Percentiles rank a stretch among this genome's conserved stretches.
These are phyloP conservation scores for Drosophila engyochracea DNA, from an alignment of 2,888 invertebrate species.

Conservation along the genomic window DNA sequence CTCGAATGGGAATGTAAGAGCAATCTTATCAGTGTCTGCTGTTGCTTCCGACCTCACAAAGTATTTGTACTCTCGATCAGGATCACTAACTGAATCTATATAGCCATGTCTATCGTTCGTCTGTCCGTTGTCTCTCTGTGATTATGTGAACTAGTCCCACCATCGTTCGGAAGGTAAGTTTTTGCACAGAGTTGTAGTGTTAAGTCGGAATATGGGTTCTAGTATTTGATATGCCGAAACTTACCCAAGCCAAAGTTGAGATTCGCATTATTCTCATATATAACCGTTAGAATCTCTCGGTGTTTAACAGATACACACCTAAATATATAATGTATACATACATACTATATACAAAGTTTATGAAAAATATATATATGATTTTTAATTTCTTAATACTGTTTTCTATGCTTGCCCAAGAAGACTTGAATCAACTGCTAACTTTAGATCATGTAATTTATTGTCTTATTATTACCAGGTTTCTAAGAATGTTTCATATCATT, in stretches of 20 bases:
- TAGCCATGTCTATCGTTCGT: background rate
- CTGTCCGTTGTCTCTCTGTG: background rate
- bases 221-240: background rate
- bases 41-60: background rate
- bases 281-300: accelerated
- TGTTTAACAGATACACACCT: background rate
- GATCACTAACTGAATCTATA: background rate
- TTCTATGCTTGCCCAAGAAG: background rate
- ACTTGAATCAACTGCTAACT: background rate
- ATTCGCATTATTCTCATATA: background rate
- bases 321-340: background rate
- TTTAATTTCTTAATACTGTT: background rate
- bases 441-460: no score
- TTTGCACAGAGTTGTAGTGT: background rate
- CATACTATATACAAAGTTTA: background rate
- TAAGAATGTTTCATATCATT: constrained; percentile 2
- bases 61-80: background rate
- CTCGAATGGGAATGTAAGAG: constrained; percentile 11
- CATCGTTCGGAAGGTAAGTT: background rate
- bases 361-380: background rate
- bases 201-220: background rate
- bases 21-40: background rate
- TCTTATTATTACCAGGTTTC: background rate
- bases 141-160: background rate
- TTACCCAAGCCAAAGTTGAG: constrained; percentile 83